Percentiles rank a stretch among this genome's conserved stretches.
phyloP scores from a whole-genome alignment of 2,113 vertebrate genomes.

The Tupaia chinensis region DNA sequence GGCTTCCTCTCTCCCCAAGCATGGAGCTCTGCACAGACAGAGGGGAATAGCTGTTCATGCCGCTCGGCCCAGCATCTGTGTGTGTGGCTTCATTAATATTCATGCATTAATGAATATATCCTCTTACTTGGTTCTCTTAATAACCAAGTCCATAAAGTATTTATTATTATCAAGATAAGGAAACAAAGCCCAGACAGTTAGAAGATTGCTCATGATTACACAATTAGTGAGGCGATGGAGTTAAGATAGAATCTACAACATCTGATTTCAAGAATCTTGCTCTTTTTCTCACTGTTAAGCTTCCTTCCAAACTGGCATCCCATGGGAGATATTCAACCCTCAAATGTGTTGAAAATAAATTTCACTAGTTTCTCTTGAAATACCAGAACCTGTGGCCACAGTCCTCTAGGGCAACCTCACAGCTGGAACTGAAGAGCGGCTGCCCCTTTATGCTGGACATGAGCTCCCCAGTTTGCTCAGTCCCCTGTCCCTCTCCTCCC shows the following conservation, averaged over 20 bases:
- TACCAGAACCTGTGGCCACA: background rate
- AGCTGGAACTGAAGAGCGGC: background rate
- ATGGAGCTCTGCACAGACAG: background rate
- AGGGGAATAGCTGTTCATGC: background rate
- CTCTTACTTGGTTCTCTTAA: slow-evolving; percentile 16
- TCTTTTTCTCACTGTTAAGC: background rate
- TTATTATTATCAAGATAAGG: slow-evolving; percentile 23
- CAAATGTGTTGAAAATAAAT: background rate
- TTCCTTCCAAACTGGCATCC: background rate
- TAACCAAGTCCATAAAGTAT: background rate
- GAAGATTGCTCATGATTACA: background rate
- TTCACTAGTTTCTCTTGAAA: background rate
- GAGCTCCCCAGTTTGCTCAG: background rate
- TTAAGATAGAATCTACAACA: background rate
- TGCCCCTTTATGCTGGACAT: background rate
- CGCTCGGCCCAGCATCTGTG: background rate
- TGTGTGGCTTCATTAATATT: slow-evolving; percentile 27
- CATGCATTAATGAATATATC: background rate
- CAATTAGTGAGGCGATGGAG: background rate
- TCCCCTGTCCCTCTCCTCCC: background rate
- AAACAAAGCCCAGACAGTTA: slow-evolving; percentile 3
- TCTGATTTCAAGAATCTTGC: background rate
- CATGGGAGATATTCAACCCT: background rate
- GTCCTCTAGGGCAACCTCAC: fast-evolving
- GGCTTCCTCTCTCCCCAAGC: background rate